phyloP scores from a whole-genome alignment of 2,797 vertebrate genomes.

The Pelodytes ibericus region DNA sequence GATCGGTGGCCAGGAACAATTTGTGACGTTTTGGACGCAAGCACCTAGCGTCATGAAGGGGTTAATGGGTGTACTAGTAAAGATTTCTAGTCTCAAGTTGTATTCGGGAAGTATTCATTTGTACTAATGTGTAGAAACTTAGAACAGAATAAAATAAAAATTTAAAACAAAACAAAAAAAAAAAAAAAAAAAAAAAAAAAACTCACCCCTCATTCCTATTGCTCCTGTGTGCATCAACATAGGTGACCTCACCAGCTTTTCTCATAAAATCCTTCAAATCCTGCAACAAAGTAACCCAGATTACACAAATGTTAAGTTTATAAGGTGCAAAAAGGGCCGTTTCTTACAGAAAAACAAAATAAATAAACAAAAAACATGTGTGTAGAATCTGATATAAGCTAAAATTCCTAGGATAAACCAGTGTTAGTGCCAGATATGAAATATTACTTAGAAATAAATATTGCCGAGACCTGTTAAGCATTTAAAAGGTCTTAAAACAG shows the following conservation, averaged over 20 bases:
- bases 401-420: slow-evolving; percentile 43
- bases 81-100: no score
- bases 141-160: no score
- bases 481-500: slow-evolving; percentile 14
- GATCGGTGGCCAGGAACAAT: no score
- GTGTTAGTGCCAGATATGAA: slow-evolving; percentile 47
- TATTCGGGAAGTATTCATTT: no score
- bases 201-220: slow-evolving; percentile 90
- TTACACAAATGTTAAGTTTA: neutral
- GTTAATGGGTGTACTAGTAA: no score
- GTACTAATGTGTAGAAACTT: no score
- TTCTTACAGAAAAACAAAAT: neutral
- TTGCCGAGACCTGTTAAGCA: slow-evolving; percentile 28
- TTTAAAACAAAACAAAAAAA: no score
- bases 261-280: slow-evolving; percentile 96
- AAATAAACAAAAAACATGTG: neutral
- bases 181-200: no score
- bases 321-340: no score
- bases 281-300: slow-evolving; percentile 73
- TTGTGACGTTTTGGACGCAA: no score
- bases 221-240: slow-evolving; percentile 92
- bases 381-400: neutral
- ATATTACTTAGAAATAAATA: slow-evolving; percentile 31
- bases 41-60: no score
- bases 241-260: slow-evolving; percentile 92